Evolutionary conservation across 2,113 vertebrate species (phyloP), one percentile per base, ranked within the genome.

Genomic region (Tetrax tetrax): DNA sequence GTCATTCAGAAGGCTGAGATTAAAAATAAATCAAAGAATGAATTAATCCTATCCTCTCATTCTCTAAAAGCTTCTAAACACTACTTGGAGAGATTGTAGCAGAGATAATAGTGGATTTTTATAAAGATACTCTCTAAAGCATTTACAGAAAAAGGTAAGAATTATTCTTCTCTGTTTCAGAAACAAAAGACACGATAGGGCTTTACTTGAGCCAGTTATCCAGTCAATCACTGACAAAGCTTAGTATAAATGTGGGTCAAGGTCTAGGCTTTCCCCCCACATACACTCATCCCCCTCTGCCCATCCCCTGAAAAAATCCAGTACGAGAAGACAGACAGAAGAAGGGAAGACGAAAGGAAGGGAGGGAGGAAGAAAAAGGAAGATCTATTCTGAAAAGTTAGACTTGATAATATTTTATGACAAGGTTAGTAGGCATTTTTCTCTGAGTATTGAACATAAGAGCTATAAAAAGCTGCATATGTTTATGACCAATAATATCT

Each of bases 21-120:
- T 92, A 61, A 91, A 83, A 93, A 74, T 64, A 60, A 92, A 87
- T 95, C 51, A 64, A 87, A 94, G 70, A 95, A 94, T 35, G 7
- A 97, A 91, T 93, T 38, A 95, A 94, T 78, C 19, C 37, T 22
- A 48, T 18, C 23, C 18, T 92, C 31, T 89, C 48, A 29, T 79
- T 87, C 47, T 77, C 48, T 83, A 66, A 90, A 90, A 90, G 43
- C 43, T 89, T 89, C 71, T 68, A 50, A 59, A 69, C 14, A 50
- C 15, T 56, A 48, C n/a, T 80, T 83, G 59, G 12, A 74, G 41
- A 10, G n/a, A 50, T 70, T 88, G 45, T 81, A 76, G 31, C 12
- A 57, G 47, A 91, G 28, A 28, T 51, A 72, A 53, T 57, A 51
- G 56, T 20, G 76, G 50, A 57, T 65, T 78, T 95, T 51, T 59